These are phyloP conservation scores for Geodia barretti DNA, from an alignment of 37 sponge, comb jelly and placozoan species.

Conservation along the genomic window DNA sequence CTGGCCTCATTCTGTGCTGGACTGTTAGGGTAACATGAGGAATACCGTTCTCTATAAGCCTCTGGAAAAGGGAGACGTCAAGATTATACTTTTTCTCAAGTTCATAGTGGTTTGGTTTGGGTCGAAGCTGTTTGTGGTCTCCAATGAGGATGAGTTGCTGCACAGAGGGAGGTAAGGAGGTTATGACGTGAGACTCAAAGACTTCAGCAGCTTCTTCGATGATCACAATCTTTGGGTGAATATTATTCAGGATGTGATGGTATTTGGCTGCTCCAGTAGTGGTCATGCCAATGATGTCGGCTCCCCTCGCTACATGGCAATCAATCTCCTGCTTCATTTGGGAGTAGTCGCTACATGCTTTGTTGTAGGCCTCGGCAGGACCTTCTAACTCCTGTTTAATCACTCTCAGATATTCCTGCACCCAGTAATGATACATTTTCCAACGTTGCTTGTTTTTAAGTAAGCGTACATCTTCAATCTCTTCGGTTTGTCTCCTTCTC, in stretches of 20 bases:
- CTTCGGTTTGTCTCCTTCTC: constrained; percentile 25
- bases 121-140: constrained; percentile 94
- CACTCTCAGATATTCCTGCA: constrained; percentile 12
- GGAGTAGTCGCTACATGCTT: constrained; percentile 18
- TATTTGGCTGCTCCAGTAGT: constrained; percentile 95
- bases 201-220: constrained; percentile 98
- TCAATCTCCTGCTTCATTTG: constrained; percentile 46
- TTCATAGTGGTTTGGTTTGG: constrained; percentile 74
- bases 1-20: constrained; percentile 94
- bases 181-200: constrained; percentile 88
- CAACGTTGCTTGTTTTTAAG: constrained; percentile 39
- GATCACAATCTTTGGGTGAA: constrained; percentile 86
- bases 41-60: constrained; percentile 53
- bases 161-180: constrained; percentile 78
- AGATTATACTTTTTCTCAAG: constrained; percentile 69
- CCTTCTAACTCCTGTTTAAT: constrained; percentile 3
- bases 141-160: constrained; percentile 94
- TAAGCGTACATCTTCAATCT: constrained; percentile 37
- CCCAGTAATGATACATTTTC: constrained; percentile 75
- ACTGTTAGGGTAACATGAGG: constrained; percentile 55
- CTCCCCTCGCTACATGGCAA: constrained; percentile 28
- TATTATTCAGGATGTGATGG: constrained; percentile 48
- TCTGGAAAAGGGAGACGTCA: constrained; percentile 89
- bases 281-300: constrained; percentile 91
- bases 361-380: constrained; percentile 29